phyloP scores from a whole-genome alignment of 2,888 invertebrate genomes.

The Meiosimyza decipiens region DNA sequence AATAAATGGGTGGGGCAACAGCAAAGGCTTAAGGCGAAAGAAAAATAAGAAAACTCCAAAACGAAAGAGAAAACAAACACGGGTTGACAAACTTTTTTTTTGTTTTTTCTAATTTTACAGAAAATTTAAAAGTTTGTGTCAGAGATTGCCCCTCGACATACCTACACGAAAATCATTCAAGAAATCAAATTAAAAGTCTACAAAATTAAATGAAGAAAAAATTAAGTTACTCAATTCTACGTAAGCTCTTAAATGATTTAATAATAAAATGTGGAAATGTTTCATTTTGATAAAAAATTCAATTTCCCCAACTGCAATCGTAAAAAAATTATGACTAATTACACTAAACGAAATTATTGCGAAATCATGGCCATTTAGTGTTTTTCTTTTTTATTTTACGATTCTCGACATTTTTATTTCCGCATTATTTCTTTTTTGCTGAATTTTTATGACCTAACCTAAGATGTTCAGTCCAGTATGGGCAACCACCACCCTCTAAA shows the following conservation, averaged over 20 bases:
- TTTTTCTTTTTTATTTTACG: neutral
- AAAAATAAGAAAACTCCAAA: neutral
- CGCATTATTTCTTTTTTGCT: too few relatives aligned
- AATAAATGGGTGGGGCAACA: neutral
- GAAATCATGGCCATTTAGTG: neutral
- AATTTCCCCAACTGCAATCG: neutral
- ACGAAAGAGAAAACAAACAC: neutral
- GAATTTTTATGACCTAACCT: neutral
- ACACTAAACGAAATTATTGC: conserved; percentile 10
- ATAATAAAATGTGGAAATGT: too few relatives aligned
- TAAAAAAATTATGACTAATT: conserved; percentile 18
- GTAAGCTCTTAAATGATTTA: too few relatives aligned
- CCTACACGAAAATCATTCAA: neutral
- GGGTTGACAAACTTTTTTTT: conserved; percentile 16
- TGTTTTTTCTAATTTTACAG: neutral
- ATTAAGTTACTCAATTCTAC: neutral
- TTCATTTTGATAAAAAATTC: conserved; percentile 4
- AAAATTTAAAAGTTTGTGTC: neutral
- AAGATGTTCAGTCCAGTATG: neutral
- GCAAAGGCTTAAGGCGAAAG: neutral
- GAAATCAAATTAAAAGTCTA: neutral
- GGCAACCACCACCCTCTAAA: neutral
- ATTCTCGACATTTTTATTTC: neutral
- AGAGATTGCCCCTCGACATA: neutral
- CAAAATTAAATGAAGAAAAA: too few relatives aligned